Evolutionary conservation across 2,797 vertebrate species (phyloP).

Genomic region (Catamblyrhynchus diadema): DNA sequence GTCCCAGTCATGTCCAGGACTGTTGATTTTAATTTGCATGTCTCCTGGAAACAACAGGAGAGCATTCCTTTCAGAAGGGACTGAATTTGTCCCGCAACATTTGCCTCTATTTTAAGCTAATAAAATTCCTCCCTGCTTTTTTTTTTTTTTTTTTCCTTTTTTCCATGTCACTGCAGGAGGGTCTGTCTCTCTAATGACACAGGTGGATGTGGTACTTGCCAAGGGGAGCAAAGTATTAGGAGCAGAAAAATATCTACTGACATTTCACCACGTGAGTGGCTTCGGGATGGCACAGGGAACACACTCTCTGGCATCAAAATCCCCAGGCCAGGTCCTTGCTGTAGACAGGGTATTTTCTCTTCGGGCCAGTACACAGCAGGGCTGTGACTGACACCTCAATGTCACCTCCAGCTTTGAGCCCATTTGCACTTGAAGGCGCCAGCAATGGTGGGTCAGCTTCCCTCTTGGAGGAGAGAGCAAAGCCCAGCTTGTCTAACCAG

Average conservation of each 20-base stretch:
- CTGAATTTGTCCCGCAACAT: background rate
- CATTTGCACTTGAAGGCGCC: accelerated
- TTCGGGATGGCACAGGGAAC: background rate
- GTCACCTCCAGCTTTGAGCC: background rate
- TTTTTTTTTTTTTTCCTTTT: background rate
- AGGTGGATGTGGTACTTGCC: conserved; percentile 28
- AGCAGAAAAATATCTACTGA: conserved; percentile 45
- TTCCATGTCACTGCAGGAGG: background rate
- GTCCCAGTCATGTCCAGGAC: background rate
- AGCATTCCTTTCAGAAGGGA: background rate
- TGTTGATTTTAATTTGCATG: background rate
- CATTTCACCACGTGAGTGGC: background rate
- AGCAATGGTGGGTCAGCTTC: background rate
- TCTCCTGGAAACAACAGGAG: background rate
- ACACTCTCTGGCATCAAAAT: background rate
- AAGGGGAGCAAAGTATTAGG: conserved; percentile 6
- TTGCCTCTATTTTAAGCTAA: conserved; percentile 8
- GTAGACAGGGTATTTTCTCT: background rate
- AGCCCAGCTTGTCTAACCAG: background rate
- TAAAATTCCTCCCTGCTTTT: background rate
- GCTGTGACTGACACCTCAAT: background rate
- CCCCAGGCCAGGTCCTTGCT: background rate
- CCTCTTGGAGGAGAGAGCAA: background rate
- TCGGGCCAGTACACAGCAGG: accelerated
- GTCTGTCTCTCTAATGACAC: conserved; percentile 11